Conservation (phyloP, 2,888 invertebrate species). For the Eubasilissa splendida region DNA sequence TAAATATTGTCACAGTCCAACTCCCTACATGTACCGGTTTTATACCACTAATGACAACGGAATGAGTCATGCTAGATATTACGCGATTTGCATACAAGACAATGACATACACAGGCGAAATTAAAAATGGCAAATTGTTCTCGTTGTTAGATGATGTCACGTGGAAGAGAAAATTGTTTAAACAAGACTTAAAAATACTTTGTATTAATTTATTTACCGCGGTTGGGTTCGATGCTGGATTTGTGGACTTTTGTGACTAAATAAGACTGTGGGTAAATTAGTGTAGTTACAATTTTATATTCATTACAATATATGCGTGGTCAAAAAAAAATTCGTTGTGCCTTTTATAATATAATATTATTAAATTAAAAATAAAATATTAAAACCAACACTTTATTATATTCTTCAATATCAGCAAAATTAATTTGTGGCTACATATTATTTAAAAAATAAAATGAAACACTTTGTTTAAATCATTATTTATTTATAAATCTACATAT, state of each 20-base stretch:
- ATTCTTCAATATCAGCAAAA: too few species aligned
- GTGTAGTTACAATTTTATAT: too few species aligned
- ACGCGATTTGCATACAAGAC: conserved; percentile 51
- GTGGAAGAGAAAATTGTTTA: background rate
- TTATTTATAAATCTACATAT: too few species aligned
- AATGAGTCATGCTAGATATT: conserved; percentile 44
- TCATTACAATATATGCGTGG: too few species aligned
- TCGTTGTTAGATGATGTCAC: conserved; percentile 32
- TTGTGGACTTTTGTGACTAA: too few species aligned
- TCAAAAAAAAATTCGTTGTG: background rate
- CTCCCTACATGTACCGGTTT: conserved; percentile 46
- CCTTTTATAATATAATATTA: background rate
- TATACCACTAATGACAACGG: conserved; percentile 40
- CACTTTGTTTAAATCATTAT: too few species aligned
- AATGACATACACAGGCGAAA: conserved; percentile 44
- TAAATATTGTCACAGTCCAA: conserved; percentile 49
- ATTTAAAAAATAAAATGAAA: too few species aligned
- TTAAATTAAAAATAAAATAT: background rate
- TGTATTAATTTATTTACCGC: too few species aligned
- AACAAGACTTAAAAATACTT: too few species aligned
- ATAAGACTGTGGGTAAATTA: too few species aligned
- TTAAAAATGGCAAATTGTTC: conserved; percentile 11
- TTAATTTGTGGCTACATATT: too few species aligned
- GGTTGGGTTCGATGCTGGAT: too few species aligned
- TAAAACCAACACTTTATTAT: background rate